Evolutionary conservation across 2,113 vertebrate species (phyloP), one percentile per base, ranked within the genome.

Genomic region (Equus przewalskii): DNA sequence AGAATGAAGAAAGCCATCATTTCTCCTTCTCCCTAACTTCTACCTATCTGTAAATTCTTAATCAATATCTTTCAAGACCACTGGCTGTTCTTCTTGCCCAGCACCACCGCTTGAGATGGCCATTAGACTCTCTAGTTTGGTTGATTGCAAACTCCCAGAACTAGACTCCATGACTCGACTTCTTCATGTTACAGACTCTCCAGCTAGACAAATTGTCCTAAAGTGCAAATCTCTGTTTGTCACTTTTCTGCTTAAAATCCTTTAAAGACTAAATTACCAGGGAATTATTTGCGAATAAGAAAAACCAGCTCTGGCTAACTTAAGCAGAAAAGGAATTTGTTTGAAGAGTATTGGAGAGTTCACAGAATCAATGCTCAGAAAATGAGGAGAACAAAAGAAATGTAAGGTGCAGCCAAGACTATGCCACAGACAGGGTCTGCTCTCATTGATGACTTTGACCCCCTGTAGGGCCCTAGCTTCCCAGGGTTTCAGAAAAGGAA

Each of bases 231-330:
- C 7, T 73, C 3, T 83, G 26, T 58, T 8, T 83, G 51, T 10
- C n/a, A 46, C 15, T 92, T 91, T 79, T 95, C 80, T 96, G 69
- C 62, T 82, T 96, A 41, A 89, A 92, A 93, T 90, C 51, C 18
- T 75, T 85, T 86, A 90, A 82, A 83, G n/a, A 15, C 36, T 41
- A 13, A 73, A 72, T 67, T 93, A 44, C 72, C 49, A 41, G 46
- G 18, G 4, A 72, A 87, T 87, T 46, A 28, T 6, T 84, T 80
- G 28, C 22, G 72, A 69, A 65, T 46, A 82, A 84, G 33, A 49
- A 24, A 79, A 83, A 54, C 19, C 24, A 84, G 12, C 15, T 49
- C 49, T 62, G 62, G 12, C 2, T 62, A 94, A 81, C 4, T 79
- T 72, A 28, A 65, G 16, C 19, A 87, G 60, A 87, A 91, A n/a